A percentile compares a stretch with the other conserved stretches of the same genome.
These are phyloP conservation scores for Sterrhoptilus dennistouni DNA, from an alignment of 2,113 vertebrate species.

Conservation along the genomic window DNA sequence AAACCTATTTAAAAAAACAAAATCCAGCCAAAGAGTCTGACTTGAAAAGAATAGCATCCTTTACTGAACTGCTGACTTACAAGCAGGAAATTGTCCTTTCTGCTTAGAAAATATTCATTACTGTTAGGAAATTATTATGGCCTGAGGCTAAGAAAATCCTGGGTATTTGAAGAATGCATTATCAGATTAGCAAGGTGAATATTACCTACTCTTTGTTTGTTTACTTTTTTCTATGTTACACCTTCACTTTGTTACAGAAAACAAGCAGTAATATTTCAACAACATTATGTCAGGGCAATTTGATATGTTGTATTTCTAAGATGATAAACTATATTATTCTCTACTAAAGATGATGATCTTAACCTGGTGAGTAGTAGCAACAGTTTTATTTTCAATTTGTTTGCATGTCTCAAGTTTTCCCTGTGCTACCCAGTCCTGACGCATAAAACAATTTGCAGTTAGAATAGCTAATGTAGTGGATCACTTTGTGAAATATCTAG, in stretches of 20 bases:
- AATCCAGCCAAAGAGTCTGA: not conserved
- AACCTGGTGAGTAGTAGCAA: not conserved
- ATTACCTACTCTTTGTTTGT: not conserved
- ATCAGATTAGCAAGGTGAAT: not conserved
- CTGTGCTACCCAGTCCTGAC: not conserved
- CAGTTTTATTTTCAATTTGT: not conserved
- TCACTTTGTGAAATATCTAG: not conserved
- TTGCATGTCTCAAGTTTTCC: not conserved
- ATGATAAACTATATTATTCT: not conserved
- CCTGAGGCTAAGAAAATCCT: not conserved
- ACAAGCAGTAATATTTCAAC: not conserved
- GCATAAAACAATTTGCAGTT: not conserved
- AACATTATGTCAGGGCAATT: accelerated
- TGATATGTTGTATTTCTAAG: not conserved
- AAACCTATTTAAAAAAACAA: not conserved
- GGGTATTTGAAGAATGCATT: not conserved
- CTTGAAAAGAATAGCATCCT: not conserved
- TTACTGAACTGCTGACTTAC: not conserved
- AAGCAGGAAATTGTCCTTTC: not conserved
- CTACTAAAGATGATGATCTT: not conserved
- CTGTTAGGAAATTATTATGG: not conserved
- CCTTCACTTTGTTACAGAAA: not conserved
- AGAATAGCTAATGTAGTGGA: not conserved
- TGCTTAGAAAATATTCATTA: not conserved
- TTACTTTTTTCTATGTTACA: not conserved